These are phyloP conservation scores for Drosophila affinis DNA, from an alignment of 2,888 invertebrate species.

Conservation along the genomic window DNA sequence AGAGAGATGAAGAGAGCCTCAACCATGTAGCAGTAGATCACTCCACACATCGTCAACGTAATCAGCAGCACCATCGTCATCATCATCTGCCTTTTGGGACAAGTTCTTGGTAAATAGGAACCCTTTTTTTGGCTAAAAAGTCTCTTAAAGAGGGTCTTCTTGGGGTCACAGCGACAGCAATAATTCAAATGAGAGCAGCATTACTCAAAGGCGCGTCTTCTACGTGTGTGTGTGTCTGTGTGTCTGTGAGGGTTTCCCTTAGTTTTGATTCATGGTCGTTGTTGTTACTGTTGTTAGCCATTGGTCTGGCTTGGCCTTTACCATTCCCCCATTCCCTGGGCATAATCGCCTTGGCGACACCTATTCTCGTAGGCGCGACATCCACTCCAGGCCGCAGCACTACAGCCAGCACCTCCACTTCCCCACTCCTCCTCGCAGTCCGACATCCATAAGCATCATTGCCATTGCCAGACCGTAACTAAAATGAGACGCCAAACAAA, in stretches of 20 bases:
- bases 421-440: not conserved
- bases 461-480: slow-evolving; percentile 71
- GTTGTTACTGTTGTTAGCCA: slow-evolving; percentile 37
- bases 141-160: slow-evolving; percentile 37
- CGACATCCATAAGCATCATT: slow-evolving; percentile 50
- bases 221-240: slow-evolving; percentile 24
- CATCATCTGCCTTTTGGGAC: not conserved
- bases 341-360: slow-evolving; percentile 76
- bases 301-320: slow-evolving; percentile 24
- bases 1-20: not conserved
- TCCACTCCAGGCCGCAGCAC: slow-evolving; percentile 4
- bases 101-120: slow-evolving; percentile 35
- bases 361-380: slow-evolving; percentile 73
- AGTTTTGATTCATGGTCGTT: slow-evolving; percentile 71
- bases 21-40: slow-evolving; percentile 12
- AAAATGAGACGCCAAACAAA: slow-evolving; percentile 80
- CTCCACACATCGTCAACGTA: slow-evolving; percentile 17
- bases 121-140: slow-evolving; percentile 45
- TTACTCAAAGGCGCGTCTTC: slow-evolving; percentile 70
- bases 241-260: slow-evolving; percentile 39
- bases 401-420: not conserved
- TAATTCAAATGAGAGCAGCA: slow-evolving; percentile 75
- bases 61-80: slow-evolving; percentile 37
- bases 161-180: slow-evolving; percentile 61
- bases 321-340: slow-evolving; percentile 25